These are phyloP conservation scores for Phyllotreta striolata DNA, from an alignment of 2,888 invertebrate species.

Conservation along the genomic window DNA sequence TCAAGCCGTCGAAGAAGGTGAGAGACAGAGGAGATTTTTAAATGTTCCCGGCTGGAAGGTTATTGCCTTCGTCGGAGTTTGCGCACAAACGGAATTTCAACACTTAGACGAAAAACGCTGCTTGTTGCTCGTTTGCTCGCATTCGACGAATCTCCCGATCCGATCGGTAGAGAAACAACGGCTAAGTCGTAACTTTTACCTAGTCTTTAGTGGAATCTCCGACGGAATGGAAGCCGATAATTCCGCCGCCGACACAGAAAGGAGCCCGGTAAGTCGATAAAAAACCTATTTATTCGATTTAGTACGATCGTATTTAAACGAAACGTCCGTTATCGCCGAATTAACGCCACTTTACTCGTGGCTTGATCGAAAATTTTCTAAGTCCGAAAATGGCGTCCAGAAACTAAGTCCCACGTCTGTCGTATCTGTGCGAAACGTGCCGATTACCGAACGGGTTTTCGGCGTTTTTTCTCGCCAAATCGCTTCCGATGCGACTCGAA, in stretches of 20 bases:
- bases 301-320: slow-evolving; percentile 38
- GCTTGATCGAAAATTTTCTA: slow-evolving; percentile 68
- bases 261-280: slow-evolving; percentile 68
- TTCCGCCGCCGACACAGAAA: slow-evolving; percentile 67
- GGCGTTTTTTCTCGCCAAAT: too few species aligned
- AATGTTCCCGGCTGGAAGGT: slow-evolving; percentile 47
- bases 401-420: slow-evolving; percentile 70
- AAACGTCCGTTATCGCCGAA: slow-evolving; percentile 40
- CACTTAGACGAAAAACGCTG: slow-evolving; percentile 64
- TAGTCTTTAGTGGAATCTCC: slow-evolving; percentile 60
- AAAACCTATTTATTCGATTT: slow-evolving; percentile 46
- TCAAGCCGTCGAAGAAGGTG: too few species aligned
- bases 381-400: slow-evolving; percentile 90
- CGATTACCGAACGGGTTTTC: too few species aligned
- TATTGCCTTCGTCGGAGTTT: slow-evolving; percentile 62
- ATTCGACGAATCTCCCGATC: slow-evolving; percentile 33
- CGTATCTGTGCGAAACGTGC: slow-evolving; percentile 1
- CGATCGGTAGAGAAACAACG: slow-evolving; percentile 40
- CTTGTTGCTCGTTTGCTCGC: slow-evolving; percentile 42
- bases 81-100: slow-evolving; percentile 67
- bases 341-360: slow-evolving; percentile 63
- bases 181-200: slow-evolving; percentile 41
- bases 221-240: slow-evolving; percentile 72
- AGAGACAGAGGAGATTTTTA: slow-evolving; percentile 26
- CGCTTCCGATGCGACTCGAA: too few species aligned